A percentile compares a stretch with the other conserved stretches of the same genome.
These are phyloP conservation scores for Syngnathus rostellatus DNA, from an alignment of 2,797 vertebrate genomes.

Conservation along the genomic window DNA sequence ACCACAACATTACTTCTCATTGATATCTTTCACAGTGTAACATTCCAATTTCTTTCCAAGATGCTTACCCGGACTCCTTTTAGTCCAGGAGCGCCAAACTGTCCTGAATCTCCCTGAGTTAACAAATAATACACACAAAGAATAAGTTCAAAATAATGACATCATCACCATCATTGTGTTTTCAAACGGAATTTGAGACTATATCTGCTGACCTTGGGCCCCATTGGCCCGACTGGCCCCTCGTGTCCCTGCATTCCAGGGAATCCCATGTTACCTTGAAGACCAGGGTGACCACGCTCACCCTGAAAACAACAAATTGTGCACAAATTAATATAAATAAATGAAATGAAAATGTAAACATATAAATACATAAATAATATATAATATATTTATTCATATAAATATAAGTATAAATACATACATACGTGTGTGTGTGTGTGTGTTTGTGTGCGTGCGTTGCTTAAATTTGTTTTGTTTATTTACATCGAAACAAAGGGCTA, in stretches of 20 bases:
- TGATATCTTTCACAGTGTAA: neutral
- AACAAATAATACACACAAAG: slow-evolving; percentile 4
- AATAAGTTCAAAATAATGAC: neutral
- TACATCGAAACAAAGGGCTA: no score
- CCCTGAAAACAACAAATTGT: slow-evolving; percentile 66
- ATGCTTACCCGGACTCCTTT: slow-evolving; percentile 90
- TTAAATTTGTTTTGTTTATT: no score
- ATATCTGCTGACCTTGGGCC: slow-evolving; percentile 74
- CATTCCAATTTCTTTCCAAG: neutral
- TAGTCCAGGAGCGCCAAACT: slow-evolving; percentile 76
- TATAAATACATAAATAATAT: no score
- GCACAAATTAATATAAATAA: neutral
- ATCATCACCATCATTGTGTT: neutral
- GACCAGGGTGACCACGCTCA: slow-evolving; percentile 83
- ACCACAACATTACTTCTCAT: slow-evolving; percentile 19
- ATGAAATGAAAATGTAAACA: neutral
- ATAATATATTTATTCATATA: no score
- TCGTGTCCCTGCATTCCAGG: slow-evolving; percentile 92
- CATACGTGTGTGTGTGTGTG: no score
- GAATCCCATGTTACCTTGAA: slow-evolving; percentile 91
- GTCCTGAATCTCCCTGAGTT: slow-evolving; percentile 79
- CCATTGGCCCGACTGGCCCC: slow-evolving; percentile 80
- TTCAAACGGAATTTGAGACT: neutral
- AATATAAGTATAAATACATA: no score
- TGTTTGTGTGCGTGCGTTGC: no score